Evolutionary conservation across 2,113 vertebrate species (phyloP).

Genomic region (Lepidothrix coronata): DNA sequence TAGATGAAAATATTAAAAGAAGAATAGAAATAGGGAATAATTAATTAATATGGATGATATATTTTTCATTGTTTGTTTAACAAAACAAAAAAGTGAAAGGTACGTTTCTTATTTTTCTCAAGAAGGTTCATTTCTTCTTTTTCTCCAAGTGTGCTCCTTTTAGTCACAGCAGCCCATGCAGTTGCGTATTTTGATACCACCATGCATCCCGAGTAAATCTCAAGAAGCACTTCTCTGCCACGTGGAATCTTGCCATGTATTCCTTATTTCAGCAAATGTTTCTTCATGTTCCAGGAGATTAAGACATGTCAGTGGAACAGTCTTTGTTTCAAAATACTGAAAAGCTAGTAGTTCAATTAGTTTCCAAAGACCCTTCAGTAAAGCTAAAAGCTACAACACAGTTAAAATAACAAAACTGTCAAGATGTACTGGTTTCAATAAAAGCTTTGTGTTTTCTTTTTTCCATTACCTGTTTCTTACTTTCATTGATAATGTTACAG

Average conservation of each 20-base stretch:
- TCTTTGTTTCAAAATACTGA: background rate
- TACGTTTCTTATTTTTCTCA: background rate
- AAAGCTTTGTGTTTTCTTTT: background rate
- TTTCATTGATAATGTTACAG: background rate
- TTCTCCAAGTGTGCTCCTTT: background rate
- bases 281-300: background rate
- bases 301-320: background rate
- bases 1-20: background rate
- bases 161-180: background rate
- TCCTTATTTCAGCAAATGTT: background rate
- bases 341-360: background rate
- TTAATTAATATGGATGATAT: background rate
- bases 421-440: background rate
- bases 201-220: background rate
- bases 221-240: background rate
- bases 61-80: background rate
- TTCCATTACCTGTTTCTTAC: background rate
- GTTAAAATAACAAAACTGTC: background rate
- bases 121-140: background rate
- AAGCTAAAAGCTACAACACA: background rate
- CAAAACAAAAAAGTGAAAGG: background rate
- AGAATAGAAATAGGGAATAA: background rate
- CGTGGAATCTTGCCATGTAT: background rate
- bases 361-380: background rate
- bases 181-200: background rate